Percentiles rank a stretch among this genome's conserved stretches.
These are phyloP conservation scores for Ypsolopha sequella DNA, from an alignment of 2,888 invertebrate species.

Conservation along the genomic window DNA sequence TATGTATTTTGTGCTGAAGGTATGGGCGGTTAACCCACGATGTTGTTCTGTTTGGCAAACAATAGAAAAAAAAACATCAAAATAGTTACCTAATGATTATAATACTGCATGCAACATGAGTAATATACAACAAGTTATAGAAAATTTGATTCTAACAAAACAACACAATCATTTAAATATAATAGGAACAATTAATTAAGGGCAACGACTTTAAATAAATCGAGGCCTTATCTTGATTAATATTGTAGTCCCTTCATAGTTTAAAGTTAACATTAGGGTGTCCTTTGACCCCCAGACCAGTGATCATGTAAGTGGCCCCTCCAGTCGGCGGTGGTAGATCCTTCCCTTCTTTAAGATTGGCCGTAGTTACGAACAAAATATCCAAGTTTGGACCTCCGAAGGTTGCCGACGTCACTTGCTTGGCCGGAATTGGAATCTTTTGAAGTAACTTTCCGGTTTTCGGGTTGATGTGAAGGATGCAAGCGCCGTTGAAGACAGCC, in stretches of 20 bases:
- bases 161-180: background rate
- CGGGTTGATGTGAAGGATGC: slow-evolving; percentile 68
- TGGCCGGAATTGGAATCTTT: slow-evolving; percentile 69
- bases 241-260: slow-evolving; percentile 14
- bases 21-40: too few relatives aligned
- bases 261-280: slow-evolving; percentile 36
- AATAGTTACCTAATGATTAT: too few relatives aligned
- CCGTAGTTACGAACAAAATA: slow-evolving; percentile 75
- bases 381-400: slow-evolving; percentile 80
- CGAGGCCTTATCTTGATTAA: background rate
- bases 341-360: slow-evolving; percentile 43
- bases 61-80: too few relatives aligned
- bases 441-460: slow-evolving; percentile 64
- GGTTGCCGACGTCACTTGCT: slow-evolving; percentile 77
- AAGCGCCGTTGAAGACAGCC: slow-evolving; percentile 75
- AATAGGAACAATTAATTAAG: background rate
- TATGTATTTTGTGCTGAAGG: too few relatives aligned
- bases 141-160: background rate
- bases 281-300: slow-evolving; percentile 72
- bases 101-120: too few relatives aligned
- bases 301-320: slow-evolving; percentile 73
- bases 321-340: slow-evolving; percentile 66
- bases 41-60: too few relatives aligned
- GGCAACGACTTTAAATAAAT: background rate
- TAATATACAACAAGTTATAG: background rate